phyloP scores from a whole-genome alignment of 35 echinoderm and acorn worm genomes.

The Ophiothrix spiculata region DNA sequence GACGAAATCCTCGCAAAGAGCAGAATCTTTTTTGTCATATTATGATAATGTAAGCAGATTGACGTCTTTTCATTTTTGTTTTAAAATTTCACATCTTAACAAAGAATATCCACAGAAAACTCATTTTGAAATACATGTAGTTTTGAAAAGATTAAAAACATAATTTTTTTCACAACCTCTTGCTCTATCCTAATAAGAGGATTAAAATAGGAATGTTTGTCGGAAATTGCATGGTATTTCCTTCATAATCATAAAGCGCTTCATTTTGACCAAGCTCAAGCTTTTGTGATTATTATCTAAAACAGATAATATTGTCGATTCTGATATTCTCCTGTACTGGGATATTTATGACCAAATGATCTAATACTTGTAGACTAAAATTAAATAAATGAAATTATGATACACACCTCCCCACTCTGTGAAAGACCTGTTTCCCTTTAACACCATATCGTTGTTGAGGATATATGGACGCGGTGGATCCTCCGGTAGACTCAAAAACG shows the following conservation, averaged over 20 bases:
- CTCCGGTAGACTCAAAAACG: slow-evolving; percentile 49
- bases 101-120: too few relatives aligned
- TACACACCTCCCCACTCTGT: slow-evolving; percentile 38
- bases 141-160: too few relatives aligned
- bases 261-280: neutral
- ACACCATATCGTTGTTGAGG: slow-evolving; percentile 17
- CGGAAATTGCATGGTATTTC: too few relatives aligned
- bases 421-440: neutral
- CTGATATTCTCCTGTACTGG: neutral
- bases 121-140: too few relatives aligned
- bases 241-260: too few relatives aligned
- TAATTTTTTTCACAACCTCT: too few relatives aligned
- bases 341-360: neutral
- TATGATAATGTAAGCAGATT: neutral
- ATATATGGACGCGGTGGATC: slow-evolving; percentile 21
- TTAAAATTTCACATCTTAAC: neutral
- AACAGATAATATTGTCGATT: neutral
- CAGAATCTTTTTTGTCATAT: neutral
- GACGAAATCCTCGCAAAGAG: neutral
- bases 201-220: too few relatives aligned
- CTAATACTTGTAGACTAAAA: neutral
- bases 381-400: neutral
- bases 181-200: too few relatives aligned
- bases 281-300: too few relatives aligned
- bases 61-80: neutral